phyloP scores from a whole-genome alignment of 2,113 vertebrate genomes.

The Prunella fulvescens region DNA sequence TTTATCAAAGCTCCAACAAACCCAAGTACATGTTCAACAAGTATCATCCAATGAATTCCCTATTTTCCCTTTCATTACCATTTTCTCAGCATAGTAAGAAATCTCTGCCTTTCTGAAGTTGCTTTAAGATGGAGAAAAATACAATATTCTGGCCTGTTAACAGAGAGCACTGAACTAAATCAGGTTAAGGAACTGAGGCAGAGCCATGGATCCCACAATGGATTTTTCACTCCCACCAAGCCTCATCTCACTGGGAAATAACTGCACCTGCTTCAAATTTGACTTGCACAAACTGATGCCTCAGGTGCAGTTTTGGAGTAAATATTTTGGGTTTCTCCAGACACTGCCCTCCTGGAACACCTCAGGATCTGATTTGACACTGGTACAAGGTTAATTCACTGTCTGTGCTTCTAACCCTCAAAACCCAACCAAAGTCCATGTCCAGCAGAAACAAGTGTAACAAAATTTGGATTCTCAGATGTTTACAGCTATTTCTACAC shows the following conservation, averaged over 20 bases:
- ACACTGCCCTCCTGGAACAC: neutral
- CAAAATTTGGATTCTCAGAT: fast-evolving
- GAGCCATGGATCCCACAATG: neutral
- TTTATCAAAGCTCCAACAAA: neutral
- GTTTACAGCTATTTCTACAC: neutral
- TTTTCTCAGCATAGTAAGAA: neutral
- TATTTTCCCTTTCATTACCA: neutral
- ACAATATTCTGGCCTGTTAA: neutral
- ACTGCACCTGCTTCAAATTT: neutral
- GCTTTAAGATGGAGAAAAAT: neutral
- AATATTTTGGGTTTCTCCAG: neutral
- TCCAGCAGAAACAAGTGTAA: neutral
- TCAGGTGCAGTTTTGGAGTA: neutral
- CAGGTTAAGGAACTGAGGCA: neutral
- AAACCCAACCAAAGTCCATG: fast-evolving
- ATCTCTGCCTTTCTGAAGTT: neutral
- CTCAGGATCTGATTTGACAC: neutral
- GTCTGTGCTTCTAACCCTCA: neutral
- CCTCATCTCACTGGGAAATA: neutral
- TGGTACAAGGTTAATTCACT: neutral
- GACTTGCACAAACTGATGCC: neutral
- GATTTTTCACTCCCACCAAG: neutral
- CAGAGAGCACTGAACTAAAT: neutral
- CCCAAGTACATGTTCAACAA: fast-evolving
- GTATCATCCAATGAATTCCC: neutral